phyloP scores from a whole-genome alignment of 2,888 invertebrate species.

The Andrena flavipes region DNA sequence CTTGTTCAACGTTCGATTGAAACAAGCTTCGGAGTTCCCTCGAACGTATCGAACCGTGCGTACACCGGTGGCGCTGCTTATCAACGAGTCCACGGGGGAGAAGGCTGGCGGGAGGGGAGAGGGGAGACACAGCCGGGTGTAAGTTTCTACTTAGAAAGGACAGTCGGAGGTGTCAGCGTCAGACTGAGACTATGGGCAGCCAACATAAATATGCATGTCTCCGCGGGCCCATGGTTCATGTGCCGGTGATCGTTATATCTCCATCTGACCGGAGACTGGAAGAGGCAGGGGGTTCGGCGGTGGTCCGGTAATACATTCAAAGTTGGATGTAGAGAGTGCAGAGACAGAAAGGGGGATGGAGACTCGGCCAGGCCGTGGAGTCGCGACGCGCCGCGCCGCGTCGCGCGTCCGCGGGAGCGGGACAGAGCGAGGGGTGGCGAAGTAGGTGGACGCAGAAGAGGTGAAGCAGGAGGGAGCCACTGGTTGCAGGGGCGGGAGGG shows the following conservation, averaged over 20 bases:
- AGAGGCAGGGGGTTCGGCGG: slow-evolving; percentile 62
- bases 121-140: background rate
- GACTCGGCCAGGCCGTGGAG: slow-evolving; percentile 42
- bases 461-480: slow-evolving; percentile 31
- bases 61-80: background rate
- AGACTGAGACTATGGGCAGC: slow-evolving; percentile 70
- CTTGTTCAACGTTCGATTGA: background rate
- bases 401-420: slow-evolving; percentile 35
- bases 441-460: slow-evolving; percentile 49
- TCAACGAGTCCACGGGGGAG: background rate
- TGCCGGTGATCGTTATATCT: slow-evolving; percentile 84
- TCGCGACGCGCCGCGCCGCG: too few species aligned
- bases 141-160: slow-evolving; percentile 49
- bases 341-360: slow-evolving; percentile 76
- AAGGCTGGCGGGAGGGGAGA: background rate
- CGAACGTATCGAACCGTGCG: background rate
- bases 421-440: slow-evolving; percentile 54
- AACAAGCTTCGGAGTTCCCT: background rate
- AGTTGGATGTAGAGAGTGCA: slow-evolving; percentile 79
- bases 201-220: slow-evolving; percentile 80
- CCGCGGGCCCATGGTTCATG: slow-evolving; percentile 79
- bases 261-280: slow-evolving; percentile 81
- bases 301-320: slow-evolving; percentile 84
- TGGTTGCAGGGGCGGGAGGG: slow-evolving; percentile 42
- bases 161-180: slow-evolving; percentile 53